These are phyloP conservation scores for Noctua fimbriata DNA, from an alignment of 2,888 invertebrate species.

Conservation along the genomic window DNA sequence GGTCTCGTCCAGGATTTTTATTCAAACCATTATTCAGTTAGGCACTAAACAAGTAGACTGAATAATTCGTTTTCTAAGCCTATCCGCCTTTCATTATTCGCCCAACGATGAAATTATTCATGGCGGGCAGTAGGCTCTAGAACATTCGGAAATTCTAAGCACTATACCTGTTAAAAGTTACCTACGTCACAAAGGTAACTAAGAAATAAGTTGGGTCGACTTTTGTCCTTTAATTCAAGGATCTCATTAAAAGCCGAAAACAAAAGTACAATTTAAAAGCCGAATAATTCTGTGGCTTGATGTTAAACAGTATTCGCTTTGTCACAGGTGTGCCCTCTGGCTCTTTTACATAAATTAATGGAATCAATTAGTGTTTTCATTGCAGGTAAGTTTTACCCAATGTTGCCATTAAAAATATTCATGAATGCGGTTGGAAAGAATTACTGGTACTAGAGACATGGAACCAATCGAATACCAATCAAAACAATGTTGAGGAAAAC, in stretches of 20 bases:
- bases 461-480: neutral
- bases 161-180: neutral
- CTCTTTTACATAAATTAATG: slow-evolving; percentile 35
- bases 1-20: neutral
- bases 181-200: slow-evolving; percentile 32
- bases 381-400: slow-evolving; percentile 18
- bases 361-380: slow-evolving; percentile 33
- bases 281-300: slow-evolving; percentile 32
- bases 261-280: slow-evolving; percentile 19
- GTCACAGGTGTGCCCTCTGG: slow-evolving; percentile 20
- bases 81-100: slow-evolving; percentile 23
- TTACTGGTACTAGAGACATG: neutral
- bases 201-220: slow-evolving; percentile 9
- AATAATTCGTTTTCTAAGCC: slow-evolving; percentile 19
- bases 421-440: neutral
- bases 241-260: slow-evolving; percentile 12
- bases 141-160: slow-evolving; percentile 14
- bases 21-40: slow-evolving; percentile 15
- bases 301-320: slow-evolving; percentile 26
- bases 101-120: slow-evolving; percentile 43
- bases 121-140: slow-evolving; percentile 5
- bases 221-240: slow-evolving; percentile 31
- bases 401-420: slow-evolving; percentile 8
- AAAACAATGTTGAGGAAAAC: slow-evolving; percentile 2
- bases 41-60: slow-evolving; percentile 8